These are phyloP conservation scores for Rugalucina vietnamica DNA, from an alignment of 2,888 invertebrate species.

Conservation along the genomic window DNA sequence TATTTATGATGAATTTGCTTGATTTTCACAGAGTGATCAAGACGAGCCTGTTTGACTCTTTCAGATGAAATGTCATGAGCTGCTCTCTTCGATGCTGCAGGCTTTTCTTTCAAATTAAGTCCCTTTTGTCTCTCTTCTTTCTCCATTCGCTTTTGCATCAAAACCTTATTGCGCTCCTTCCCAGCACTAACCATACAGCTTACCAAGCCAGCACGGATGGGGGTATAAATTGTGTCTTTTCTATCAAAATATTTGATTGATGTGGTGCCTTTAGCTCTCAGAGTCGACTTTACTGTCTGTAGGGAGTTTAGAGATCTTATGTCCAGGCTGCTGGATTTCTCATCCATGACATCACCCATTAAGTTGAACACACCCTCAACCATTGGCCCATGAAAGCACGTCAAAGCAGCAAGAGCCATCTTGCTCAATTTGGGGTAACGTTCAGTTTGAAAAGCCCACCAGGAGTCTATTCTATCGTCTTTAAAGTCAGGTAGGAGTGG, in stretches of 20 bases:
- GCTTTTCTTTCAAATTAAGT: neutral
- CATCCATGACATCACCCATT: neutral
- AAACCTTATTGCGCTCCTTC: neutral
- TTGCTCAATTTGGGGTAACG: neutral
- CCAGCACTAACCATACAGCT: neutral
- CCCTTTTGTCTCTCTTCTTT: neutral
- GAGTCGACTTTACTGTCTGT: neutral
- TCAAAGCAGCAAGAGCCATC: neutral
- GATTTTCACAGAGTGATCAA: neutral
- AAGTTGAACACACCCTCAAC: neutral
- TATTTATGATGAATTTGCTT: neutral
- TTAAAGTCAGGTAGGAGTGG: slow-evolving; percentile 15
- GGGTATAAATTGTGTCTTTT: neutral
- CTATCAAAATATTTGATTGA: neutral
- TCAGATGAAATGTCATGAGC: neutral
- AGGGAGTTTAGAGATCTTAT: neutral
- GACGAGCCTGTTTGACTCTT: neutral
- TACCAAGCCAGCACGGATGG: neutral
- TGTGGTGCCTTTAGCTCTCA: neutral
- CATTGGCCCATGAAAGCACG: neutral
- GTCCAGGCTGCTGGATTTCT: neutral
- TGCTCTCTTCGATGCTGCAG: neutral
- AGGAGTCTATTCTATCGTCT: neutral
- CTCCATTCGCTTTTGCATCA: neutral
- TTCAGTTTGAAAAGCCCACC: neutral